Percentiles rank a stretch among this genome's conserved stretches.
Evolutionary conservation across 2,113 vertebrate genomes (phyloP).

Genomic region (Oryzias curvinotus): DNA sequence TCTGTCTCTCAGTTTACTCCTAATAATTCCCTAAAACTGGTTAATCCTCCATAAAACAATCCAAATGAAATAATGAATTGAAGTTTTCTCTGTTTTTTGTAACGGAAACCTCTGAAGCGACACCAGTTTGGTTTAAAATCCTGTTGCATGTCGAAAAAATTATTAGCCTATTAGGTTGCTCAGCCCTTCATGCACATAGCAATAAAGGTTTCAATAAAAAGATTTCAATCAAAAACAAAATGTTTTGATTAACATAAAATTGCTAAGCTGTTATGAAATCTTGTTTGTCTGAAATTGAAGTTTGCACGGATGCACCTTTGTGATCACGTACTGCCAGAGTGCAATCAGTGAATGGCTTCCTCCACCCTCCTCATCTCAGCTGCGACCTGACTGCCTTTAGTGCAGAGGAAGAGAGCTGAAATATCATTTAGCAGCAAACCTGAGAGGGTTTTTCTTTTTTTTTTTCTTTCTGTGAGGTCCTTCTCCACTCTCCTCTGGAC

Average conservation of each 20-base stretch:
- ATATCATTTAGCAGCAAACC: not conserved
- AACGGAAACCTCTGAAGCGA: no score
- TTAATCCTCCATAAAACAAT: no score
- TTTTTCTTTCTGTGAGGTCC: not conserved
- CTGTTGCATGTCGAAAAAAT: conserved; percentile 21
- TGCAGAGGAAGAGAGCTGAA: not conserved
- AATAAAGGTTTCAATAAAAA: no score
- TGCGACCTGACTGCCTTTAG: not conserved
- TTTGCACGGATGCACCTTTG: not conserved
- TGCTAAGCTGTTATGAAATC: conserved; percentile 6
- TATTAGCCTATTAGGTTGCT: conserved; percentile 29
- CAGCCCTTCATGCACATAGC: not conserved
- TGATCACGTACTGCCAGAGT: conserved; percentile 9
- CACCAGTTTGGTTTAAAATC: conserved; percentile 1
- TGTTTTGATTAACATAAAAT: not conserved
- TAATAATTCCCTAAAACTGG: no score
- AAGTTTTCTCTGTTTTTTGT: no score
- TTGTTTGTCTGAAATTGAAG: conserved; percentile 12
- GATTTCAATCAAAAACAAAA: no score
- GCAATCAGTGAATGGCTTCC: conserved; percentile 9
- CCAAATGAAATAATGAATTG: no score
- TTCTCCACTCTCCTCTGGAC: not conserved
- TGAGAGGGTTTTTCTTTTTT: not conserved
- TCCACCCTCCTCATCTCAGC: not conserved
- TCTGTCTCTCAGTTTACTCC: no score